Conservation (phyloP, 2,113 vertebrate genomes). For the Phocoena phocoena region DNA sequence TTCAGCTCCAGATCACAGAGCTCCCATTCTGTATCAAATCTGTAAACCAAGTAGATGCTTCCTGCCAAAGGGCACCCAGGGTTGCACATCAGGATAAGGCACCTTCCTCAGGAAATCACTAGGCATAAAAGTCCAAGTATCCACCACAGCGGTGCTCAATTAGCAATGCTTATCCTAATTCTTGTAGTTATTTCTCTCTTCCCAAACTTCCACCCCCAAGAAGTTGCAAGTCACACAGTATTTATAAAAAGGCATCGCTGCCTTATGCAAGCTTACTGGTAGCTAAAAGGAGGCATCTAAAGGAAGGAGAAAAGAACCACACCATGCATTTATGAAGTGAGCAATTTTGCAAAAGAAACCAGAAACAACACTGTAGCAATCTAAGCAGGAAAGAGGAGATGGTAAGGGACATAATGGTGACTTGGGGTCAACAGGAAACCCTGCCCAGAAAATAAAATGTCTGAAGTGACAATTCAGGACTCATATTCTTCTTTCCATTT, state of each 20-base stretch:
- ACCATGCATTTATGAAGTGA: neutral
- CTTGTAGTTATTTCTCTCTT: neutral
- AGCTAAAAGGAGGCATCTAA: neutral
- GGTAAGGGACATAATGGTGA: neutral
- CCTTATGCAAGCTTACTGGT: neutral
- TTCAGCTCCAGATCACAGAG: neutral
- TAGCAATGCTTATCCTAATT: neutral
- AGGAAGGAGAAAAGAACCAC: neutral
- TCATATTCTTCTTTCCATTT: neutral
- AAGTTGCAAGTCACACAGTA: neutral
- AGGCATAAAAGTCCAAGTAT: fast-evolving
- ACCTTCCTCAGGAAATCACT: neutral
- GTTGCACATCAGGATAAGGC: neutral
- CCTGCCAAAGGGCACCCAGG: neutral
- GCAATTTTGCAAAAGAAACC: neutral
- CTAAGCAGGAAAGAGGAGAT: neutral
- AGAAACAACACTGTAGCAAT: neutral
- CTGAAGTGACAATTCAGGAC: neutral
- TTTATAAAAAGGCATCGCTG: neutral
- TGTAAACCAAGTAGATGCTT: neutral
- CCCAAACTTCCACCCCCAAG: neutral
- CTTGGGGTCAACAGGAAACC: slow-evolving; percentile 23
- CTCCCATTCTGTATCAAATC: neutral
- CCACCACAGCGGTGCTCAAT: neutral
- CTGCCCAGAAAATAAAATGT: neutral